phyloP scores from a whole-genome alignment of 2,888 invertebrate genomes.

The Papilio demoleus region DNA sequence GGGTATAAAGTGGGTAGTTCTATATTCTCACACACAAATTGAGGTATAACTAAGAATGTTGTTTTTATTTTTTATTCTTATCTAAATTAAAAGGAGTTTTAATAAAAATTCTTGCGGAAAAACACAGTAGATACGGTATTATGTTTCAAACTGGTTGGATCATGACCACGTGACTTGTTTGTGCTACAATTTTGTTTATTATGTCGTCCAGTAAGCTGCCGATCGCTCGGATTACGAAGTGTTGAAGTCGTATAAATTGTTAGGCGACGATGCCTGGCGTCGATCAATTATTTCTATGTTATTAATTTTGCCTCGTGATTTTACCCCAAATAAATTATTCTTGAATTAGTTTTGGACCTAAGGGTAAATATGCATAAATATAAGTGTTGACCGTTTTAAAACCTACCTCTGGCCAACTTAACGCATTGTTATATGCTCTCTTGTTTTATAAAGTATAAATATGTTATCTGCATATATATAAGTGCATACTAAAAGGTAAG shows the following conservation, averaged over 20 bases:
- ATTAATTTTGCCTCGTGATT: not conserved
- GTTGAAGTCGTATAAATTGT: constrained; percentile 2
- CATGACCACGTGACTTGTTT: not conserved
- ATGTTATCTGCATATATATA: not conserved
- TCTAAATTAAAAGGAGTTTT: not conserved
- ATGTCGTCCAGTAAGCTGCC: not conserved
- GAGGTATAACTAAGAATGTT: not conserved
- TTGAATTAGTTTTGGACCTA: too few species aligned
- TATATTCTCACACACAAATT: not conserved
- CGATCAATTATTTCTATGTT: not conserved
- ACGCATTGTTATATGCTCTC: not conserved
- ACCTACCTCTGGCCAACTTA: not conserved
- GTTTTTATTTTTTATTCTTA: not conserved
- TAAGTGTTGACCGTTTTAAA: not conserved
- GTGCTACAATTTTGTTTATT: not conserved
- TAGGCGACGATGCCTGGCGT: not conserved
- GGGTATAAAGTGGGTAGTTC: not conserved
- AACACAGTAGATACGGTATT: not conserved
- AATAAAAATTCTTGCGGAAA: not conserved
- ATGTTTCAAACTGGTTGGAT: not conserved
- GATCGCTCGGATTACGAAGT: not conserved
- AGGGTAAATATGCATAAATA: too few species aligned
- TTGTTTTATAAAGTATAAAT: not conserved
- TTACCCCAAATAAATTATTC: too few species aligned
- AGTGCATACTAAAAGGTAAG: not conserved